Percentiles rank a stretch among this genome's conserved stretches.
These are phyloP conservation scores for Drosophila arizonae DNA, from an alignment of 1,140 invertebrate genomes.

Conservation along the genomic window DNA sequence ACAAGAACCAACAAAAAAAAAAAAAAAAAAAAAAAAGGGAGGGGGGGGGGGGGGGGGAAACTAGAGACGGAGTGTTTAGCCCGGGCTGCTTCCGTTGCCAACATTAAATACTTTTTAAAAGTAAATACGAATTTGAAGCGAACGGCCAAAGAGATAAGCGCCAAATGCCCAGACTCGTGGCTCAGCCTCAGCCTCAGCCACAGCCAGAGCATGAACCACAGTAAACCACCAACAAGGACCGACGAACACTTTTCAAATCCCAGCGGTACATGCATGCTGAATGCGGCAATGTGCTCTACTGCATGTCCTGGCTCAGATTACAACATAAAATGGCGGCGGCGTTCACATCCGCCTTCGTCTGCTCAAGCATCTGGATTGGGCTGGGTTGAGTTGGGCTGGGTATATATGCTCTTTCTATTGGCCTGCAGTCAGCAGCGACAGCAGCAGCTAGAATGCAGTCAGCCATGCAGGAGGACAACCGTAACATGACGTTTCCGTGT, in stretches of 20 bases:
- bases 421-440: constrained; percentile 24
- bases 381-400: neutral
- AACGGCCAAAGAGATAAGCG: constrained; percentile 61
- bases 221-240: neutral
- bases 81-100: constrained; percentile 32
- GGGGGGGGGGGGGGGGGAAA: no score
- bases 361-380: neutral
- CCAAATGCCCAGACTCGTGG: constrained; percentile 3
- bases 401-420: constrained; percentile 65
- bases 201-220: neutral
- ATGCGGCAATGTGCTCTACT: constrained; percentile 33
- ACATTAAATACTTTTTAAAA: constrained; percentile 63
- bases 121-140: constrained; percentile 56
- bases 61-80: constrained; percentile 17
- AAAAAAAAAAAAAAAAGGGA: neutral
- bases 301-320: constrained; percentile 66
- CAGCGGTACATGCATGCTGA: constrained; percentile 36
- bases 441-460: constrained; percentile 52
- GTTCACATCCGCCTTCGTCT: constrained; percentile 52
- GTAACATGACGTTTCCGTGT: constrained; percentile 77
- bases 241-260: constrained; percentile 20
- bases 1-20: neutral
- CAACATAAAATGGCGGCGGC: constrained; percentile 56
- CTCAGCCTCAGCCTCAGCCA: constrained; percentile 1
- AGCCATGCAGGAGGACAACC: constrained; percentile 70